Conservation (phyloP, 1,140 invertebrate species). For the Wasmannia auropunctata region DNA sequence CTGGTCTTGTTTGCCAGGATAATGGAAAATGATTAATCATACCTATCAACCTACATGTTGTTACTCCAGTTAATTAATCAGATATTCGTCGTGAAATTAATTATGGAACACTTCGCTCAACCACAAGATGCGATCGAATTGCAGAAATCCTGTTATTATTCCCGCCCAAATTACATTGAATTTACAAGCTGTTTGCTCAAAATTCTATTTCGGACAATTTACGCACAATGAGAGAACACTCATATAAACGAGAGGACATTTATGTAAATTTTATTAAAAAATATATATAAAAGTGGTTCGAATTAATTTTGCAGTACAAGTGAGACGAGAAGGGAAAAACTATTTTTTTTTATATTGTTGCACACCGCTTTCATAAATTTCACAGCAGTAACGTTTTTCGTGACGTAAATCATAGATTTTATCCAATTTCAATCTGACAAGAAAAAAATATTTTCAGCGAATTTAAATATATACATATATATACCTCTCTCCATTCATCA, state of each 20-base stretch:
- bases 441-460: slow-evolving; percentile 30
- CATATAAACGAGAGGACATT: too few species aligned
- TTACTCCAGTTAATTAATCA: slow-evolving; percentile 83
- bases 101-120: slow-evolving; percentile 76
- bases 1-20: slow-evolving; percentile 75
- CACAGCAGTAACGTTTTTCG: slow-evolving; percentile 19
- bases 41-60: slow-evolving; percentile 60
- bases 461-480: slow-evolving; percentile 27
- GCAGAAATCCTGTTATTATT: slow-evolving; percentile 35
- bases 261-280: neutral
- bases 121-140: slow-evolving; percentile 60
- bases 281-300: neutral
- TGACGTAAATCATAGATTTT: slow-evolving; percentile 16
- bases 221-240: neutral
- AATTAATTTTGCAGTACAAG: neutral
- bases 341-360: slow-evolving; percentile 7
- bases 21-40: slow-evolving; percentile 80
- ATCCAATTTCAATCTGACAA: slow-evolving; percentile 33
- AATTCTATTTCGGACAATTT: slow-evolving; percentile 18
- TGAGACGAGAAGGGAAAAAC: neutral
- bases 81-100: slow-evolving; percentile 83
- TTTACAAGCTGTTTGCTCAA: slow-evolving; percentile 55
- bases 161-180: slow-evolving; percentile 13
- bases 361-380: slow-evolving; percentile 18
- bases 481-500: slow-evolving; percentile 37